Evolutionary conservation across 1,140 invertebrate species (phyloP).

Genomic region (Homarus americanus): DNA sequence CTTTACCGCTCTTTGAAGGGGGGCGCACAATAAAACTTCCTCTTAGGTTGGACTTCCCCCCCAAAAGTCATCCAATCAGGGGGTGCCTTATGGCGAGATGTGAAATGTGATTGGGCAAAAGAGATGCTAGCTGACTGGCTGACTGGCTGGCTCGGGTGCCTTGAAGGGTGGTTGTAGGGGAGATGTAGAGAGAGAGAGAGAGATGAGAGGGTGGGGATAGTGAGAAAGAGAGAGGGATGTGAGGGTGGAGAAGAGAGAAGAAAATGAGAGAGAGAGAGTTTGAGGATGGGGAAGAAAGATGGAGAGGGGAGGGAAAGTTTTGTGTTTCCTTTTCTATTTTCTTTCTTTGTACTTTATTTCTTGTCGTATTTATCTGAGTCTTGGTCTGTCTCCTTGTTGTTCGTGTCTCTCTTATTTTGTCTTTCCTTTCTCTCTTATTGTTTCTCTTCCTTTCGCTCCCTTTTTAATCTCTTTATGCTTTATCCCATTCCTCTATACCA

Average conservation of each 20-base stretch:
- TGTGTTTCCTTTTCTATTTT: no score
- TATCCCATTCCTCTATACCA: background rate
- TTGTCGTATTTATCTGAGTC: background rate
- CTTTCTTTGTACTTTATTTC: background rate
- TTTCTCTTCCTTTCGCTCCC: background rate
- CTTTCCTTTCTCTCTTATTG: background rate
- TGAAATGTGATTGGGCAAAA: no score
- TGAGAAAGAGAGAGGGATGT: background rate
- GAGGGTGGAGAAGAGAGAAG: background rate
- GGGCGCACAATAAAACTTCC: background rate
- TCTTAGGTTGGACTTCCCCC: background rate
- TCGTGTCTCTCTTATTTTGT: background rate
- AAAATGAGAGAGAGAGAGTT: no score
- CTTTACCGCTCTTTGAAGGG: no score
- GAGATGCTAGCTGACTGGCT: no score
- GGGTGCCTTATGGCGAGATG: background rate
- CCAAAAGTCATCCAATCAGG: background rate
- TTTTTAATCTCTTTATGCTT: background rate
- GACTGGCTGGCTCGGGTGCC: no score
- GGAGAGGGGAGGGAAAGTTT: no score
- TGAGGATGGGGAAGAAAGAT: no score
- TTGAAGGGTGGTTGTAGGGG: no score
- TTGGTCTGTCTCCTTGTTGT: background rate
- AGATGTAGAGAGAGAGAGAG: background rate
- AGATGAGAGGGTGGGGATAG: background rate